Conservation (phyloP, 2,888 invertebrate genomes). For the Cerceris ruficornis region DNA sequence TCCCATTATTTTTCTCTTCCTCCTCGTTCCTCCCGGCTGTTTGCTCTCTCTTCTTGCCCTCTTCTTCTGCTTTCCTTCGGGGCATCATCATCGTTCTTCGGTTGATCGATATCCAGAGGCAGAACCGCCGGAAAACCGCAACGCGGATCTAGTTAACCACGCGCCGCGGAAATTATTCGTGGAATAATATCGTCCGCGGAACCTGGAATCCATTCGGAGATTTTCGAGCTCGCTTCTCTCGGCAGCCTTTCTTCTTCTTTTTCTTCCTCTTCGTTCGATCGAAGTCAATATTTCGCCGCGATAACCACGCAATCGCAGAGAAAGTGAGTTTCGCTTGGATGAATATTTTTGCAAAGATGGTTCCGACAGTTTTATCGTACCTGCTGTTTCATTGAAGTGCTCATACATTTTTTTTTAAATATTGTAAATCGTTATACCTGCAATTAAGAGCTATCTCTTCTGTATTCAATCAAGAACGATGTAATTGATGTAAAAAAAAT, state of each 20-base stretch:
- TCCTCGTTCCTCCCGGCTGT: constrained; percentile 20
- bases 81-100: constrained; percentile 59
- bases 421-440: no score
- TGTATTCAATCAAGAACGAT: no score
- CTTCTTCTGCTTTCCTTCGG: constrained; percentile 50
- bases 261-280: constrained; percentile 15
- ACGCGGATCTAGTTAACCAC: constrained; percentile 68
- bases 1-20: constrained; percentile 3
- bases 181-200: constrained; percentile 55
- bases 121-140: constrained; percentile 66
- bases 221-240: constrained; percentile 10
- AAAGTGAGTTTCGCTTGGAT: not conserved
- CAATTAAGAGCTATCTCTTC: no score
- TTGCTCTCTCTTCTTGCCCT: constrained; percentile 19
- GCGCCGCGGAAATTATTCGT: constrained; percentile 66
- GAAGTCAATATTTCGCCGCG: constrained; percentile 7
- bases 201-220: constrained; percentile 35
- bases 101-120: constrained; percentile 44
- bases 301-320: not conserved
- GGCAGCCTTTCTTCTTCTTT: not conserved
- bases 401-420: no score
- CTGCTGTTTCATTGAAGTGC: no score
- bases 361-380: no score
- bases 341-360: no score
- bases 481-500: no score